A percentile compares a stretch with the other conserved stretches of the same genome.
These are phyloP conservation scores for Kryphioiulus occultus DNA, from an alignment of 2,888 invertebrate species.

Conservation along the genomic window DNA sequence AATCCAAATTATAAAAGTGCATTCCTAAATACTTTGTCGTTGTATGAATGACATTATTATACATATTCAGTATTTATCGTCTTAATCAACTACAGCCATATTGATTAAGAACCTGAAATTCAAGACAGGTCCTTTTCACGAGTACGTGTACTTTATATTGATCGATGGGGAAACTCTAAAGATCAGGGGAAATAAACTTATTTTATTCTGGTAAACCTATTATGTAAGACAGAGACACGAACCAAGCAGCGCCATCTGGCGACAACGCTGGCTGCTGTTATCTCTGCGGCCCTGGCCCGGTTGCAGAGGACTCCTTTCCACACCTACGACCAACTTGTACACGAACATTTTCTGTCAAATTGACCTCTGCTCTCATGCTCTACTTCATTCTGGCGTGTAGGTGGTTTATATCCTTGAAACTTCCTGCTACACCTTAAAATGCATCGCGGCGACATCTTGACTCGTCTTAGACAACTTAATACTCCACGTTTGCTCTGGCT, in stretches of 20 bases:
- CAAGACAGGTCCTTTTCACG: too few species aligned
- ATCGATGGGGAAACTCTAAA: too few species aligned
- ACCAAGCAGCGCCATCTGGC: neutral
- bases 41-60: too few species aligned
- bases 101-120: too few species aligned
- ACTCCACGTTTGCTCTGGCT: neutral
- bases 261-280: neutral
- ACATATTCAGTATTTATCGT: too few species aligned
- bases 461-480: neutral
- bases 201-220: too few species aligned
- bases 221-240: too few species aligned
- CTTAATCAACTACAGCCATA: too few species aligned
- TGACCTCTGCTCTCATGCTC: conserved; percentile 9
- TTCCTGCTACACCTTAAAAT: conserved; percentile 22
- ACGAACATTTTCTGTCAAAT: neutral
- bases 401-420: neutral
- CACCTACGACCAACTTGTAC: neutral
- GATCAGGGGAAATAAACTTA: too few species aligned
- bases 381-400: neutral
- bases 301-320: neutral
- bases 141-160: too few species aligned
- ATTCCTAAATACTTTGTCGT: too few species aligned
- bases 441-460: neutral
- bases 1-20: too few species aligned
- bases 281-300: neutral